Conservation (phyloP, 1,140 invertebrate species). For the Ruditapes philippinarum region DNA sequence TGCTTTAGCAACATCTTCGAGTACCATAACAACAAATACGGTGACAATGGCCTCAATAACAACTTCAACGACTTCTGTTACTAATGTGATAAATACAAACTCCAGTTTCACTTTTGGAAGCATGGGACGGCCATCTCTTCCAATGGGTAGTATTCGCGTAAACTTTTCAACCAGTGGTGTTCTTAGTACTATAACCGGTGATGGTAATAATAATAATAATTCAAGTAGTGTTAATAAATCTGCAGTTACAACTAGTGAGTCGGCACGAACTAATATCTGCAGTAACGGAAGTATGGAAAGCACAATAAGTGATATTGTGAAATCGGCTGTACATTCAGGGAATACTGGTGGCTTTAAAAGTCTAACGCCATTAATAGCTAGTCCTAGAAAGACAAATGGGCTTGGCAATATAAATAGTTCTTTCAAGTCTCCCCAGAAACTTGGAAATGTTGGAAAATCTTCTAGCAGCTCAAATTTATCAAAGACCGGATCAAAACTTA, state of each 20-base stretch:
- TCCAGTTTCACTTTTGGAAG: constrained; percentile 56
- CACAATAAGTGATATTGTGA: constrained; percentile 65
- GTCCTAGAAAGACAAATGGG: constrained; percentile 38
- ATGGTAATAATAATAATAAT: constrained; percentile 36
- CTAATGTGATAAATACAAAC: constrained; percentile 58
- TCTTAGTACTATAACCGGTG: constrained; percentile 20
- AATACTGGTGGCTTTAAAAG: constrained; percentile 64
- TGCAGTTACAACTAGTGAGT: neutral
- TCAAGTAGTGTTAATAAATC: constrained; percentile 2
- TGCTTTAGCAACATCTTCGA: constrained; percentile 63
- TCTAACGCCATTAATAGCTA: constrained; percentile 49
- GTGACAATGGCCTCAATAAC: constrained; percentile 66
- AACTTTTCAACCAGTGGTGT: constrained; percentile 54
- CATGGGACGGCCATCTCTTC: constrained; percentile 39
- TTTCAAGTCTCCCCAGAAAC: constrained; percentile 53
- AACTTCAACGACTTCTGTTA: constrained; percentile 39
- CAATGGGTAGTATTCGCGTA: constrained; percentile 54
- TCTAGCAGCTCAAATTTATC: constrained; percentile 43
- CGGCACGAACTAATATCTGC: constrained; percentile 37
- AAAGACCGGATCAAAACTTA: constrained; percentile 60
- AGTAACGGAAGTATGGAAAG: constrained; percentile 62
- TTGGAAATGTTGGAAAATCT: constrained; percentile 59
- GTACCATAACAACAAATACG: constrained; percentile 67
- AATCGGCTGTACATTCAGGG: constrained; percentile 56
- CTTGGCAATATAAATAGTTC: constrained; percentile 37